phyloP scores from a whole-genome alignment of 1,140 invertebrate genomes.

The Dolichoris vasculosae region DNA sequence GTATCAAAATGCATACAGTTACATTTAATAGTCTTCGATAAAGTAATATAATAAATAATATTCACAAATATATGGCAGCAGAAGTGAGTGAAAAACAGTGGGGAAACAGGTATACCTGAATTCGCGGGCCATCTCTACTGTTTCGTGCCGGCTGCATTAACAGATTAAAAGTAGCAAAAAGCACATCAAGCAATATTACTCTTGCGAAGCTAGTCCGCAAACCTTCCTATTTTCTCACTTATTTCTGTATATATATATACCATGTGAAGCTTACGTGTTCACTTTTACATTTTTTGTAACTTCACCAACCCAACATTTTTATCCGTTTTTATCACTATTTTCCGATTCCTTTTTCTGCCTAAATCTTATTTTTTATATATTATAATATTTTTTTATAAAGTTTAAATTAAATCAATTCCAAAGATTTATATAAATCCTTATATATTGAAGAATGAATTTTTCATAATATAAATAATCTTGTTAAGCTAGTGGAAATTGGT shows the following conservation, averaged over 20 bases:
- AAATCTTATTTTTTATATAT: neutral
- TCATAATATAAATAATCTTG: neutral
- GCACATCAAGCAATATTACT: constrained; percentile 60
- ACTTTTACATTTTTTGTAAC: constrained; percentile 19
- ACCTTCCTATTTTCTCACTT: neutral
- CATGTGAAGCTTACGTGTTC: constrained; percentile 25
- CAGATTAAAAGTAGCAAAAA: constrained; percentile 68
- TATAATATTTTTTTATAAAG: neutral
- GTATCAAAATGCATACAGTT: neutral
- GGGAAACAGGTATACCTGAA: neutral
- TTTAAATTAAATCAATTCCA: neutral
- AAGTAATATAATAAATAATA: constrained; percentile 31
- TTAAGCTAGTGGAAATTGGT: neutral
- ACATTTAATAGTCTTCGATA: neutral
- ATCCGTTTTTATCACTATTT: neutral
- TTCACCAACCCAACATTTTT: no score
- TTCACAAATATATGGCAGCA: neutral
- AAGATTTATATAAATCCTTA: neutral
- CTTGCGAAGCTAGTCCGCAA: constrained; percentile 25
- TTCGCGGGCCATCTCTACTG: constrained; percentile 48
- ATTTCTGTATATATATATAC: neutral
- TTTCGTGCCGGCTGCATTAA: constrained; percentile 62
- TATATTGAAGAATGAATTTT: neutral
- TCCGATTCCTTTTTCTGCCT: neutral
- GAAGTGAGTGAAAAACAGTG: constrained; percentile 14